Evolutionary conservation across 2,113 vertebrate genomes (phyloP).

Genomic region (Indri indri): DNA sequence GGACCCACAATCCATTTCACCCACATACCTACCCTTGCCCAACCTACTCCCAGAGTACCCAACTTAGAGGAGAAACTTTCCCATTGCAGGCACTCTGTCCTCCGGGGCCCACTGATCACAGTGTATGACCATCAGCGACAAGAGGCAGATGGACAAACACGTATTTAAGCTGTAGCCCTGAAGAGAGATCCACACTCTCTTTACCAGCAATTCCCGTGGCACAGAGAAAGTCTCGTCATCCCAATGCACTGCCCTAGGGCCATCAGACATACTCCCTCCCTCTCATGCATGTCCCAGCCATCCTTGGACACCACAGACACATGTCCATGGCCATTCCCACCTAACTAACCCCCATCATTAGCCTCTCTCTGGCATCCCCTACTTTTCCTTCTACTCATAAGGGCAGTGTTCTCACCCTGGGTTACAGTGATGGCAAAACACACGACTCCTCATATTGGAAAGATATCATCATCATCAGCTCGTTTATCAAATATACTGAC

Average conservation of each 20-base stretch:
- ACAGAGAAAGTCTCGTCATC: background rate
- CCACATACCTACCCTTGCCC: background rate
- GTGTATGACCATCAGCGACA: background rate
- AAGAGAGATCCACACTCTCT: background rate
- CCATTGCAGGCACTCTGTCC: background rate
- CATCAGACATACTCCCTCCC: background rate
- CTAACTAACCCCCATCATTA: no score
- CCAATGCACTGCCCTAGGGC: no score
- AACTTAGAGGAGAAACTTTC: background rate
- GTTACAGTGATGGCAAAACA: background rate
- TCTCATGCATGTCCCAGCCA: no score
- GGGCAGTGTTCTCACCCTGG: no score
- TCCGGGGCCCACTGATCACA: background rate
- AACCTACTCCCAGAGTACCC: background rate
- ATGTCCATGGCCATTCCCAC: no score
- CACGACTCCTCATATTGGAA: background rate
- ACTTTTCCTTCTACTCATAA: background rate
- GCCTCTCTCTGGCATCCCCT: no score
- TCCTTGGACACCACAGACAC: no score
- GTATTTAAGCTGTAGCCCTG: background rate
- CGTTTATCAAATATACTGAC: background rate
- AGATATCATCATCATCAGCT: background rate
- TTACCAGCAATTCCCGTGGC: background rate
- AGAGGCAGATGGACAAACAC: background rate
- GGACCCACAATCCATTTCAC: background rate